Conservation (phyloP, 2,888 invertebrate species). For the Ophioninae sp. region DNA sequence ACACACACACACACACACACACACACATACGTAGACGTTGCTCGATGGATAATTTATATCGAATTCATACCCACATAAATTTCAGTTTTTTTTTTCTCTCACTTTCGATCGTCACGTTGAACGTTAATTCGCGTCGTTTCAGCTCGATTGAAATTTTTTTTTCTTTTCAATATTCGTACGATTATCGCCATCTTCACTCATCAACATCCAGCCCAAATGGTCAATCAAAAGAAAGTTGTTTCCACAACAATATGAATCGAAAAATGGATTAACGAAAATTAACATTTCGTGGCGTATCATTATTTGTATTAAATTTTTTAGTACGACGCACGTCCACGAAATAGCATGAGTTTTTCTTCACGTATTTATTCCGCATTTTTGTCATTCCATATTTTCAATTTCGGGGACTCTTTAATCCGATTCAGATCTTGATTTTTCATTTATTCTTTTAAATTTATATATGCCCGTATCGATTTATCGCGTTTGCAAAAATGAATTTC, state of each 20-base stretch:
- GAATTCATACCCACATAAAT: conserved; percentile 26
- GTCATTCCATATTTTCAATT: neutral
- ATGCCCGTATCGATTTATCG: neutral
- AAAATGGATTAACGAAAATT: neutral
- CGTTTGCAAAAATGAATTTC: neutral
- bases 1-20: neutral
- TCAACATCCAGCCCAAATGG: neutral
- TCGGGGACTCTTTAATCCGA: conserved; percentile 30
- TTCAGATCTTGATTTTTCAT: conserved; percentile 10
- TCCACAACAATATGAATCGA: neutral
- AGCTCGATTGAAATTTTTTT: neutral
- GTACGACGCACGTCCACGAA: neutral
- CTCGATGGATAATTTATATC: conserved; percentile 44
- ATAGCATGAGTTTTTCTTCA: neutral
- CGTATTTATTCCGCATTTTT: neutral
- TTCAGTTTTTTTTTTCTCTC: conserved; percentile 23
- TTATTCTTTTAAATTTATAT: too few species aligned
- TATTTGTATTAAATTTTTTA: neutral
- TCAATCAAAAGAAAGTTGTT: neutral
- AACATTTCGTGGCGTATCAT: neutral
- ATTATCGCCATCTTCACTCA: neutral
- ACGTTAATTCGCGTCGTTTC: neutral
- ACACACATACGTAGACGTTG: neutral
- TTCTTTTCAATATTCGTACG: neutral
- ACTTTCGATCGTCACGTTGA: neutral